Evolutionary conservation across 2,888 invertebrate genomes (phyloP).

Genomic region (Agonopterix arenella): DNA sequence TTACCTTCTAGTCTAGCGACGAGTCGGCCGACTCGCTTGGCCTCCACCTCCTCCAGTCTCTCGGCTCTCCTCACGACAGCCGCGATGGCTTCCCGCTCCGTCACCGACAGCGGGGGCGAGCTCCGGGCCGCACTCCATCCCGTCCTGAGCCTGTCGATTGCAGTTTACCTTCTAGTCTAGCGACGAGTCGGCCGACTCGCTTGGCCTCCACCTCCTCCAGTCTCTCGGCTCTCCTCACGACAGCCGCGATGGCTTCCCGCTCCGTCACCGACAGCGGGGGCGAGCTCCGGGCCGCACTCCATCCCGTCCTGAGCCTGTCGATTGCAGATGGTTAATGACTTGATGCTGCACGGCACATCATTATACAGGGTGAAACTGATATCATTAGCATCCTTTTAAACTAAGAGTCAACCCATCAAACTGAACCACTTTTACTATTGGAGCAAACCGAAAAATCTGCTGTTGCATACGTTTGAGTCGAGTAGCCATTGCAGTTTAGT

Average conservation of each 20-base stretch:
- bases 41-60: constrained; percentile 64
- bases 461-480: too few relatives aligned
- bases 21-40: constrained; percentile 80
- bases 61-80: constrained; percentile 67
- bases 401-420: too few relatives aligned
- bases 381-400: too few relatives aligned
- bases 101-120: constrained; percentile 56
- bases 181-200: constrained; percentile 85
- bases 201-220: constrained; percentile 63
- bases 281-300: too few relatives aligned
- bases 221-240: constrained; percentile 65
- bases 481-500: too few relatives aligned
- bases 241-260: constrained; percentile 37
- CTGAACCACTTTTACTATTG: too few relatives aligned
- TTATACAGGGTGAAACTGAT: too few relatives aligned
- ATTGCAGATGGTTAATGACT: constrained; percentile 38
- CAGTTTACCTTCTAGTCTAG: constrained; percentile 84
- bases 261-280: too few relatives aligned
- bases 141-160: constrained; percentile 46
- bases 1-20: constrained; percentile 90
- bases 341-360: too few relatives aligned
- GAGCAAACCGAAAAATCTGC: too few relatives aligned
- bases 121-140: constrained; percentile 70
- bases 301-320: too few relatives aligned
- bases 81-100: constrained; percentile 63